phyloP scores from a whole-genome alignment of 2,888 invertebrate species.

The Metallyticus violacea region DNA sequence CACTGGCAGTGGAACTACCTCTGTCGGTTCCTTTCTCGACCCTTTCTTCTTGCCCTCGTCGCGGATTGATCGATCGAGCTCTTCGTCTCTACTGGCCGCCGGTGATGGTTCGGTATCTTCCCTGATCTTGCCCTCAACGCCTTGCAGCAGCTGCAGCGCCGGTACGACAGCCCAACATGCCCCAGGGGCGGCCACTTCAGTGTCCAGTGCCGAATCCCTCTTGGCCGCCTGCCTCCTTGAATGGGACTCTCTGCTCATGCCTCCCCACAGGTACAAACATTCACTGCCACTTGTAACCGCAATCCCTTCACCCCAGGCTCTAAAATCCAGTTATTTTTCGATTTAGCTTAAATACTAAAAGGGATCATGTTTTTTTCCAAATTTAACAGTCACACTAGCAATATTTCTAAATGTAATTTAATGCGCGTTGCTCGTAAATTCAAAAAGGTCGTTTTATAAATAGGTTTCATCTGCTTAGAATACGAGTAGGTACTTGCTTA shows the following conservation, averaged over 20 bases:
- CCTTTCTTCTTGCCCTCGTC: not conserved
- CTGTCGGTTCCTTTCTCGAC: not conserved
- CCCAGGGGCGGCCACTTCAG: not conserved
- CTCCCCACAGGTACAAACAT: conserved; percentile 68
- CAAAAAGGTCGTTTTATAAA: no score
- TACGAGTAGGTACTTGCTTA: no score
- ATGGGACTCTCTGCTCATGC: conserved; percentile 61
- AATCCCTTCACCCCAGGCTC: no score
- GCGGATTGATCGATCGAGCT: conserved; percentile 32
- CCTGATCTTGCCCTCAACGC: conserved; percentile 4
- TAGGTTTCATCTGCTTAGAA: no score
- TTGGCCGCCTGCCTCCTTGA: conserved; percentile 32
- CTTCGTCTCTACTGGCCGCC: conserved; percentile 69
- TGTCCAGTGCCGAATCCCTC: conserved; percentile 21
- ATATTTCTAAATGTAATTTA: no score
- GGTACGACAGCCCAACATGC: not conserved
- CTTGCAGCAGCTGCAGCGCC: conserved; percentile 10
- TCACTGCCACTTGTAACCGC: no score
- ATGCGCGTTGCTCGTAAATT: no score
- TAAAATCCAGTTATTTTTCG: no score
- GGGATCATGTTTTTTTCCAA: no score
- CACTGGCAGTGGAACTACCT: conserved; percentile 48
- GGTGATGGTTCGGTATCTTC: conserved; percentile 45
- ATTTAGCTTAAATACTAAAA: no score
- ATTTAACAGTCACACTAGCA: no score